Conservation (phyloP, 2,113 vertebrate genomes). For the human (Homo sapiens) region GRCh38 chr1:6183501-6184000, state of each 20-base stretch:
- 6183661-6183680: background rate
- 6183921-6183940: background rate
- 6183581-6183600: background rate
- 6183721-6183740: background rate
- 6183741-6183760: background rate
- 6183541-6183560: background rate
- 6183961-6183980: background rate
- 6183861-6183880: background rate
- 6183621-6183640: background rate
- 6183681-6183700: background rate
- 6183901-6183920: background rate
- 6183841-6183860: too few relatives aligned
- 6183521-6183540: background rate
- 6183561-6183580: background rate
- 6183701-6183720: background rate
- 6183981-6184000: too few relatives aligned
- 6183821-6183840: background rate
- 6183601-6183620: background rate
- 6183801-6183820: background rate
- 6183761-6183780: background rate
- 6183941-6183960: too few relatives aligned
- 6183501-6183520: background rate
- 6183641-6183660: background rate
- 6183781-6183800: background rate
- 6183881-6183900: background rate